A percentile compares a stretch with the other conserved stretches of the same genome.
phyloP scores from a whole-genome alignment of 1,140 invertebrate species.

The Bombus sylvicola region DNA sequence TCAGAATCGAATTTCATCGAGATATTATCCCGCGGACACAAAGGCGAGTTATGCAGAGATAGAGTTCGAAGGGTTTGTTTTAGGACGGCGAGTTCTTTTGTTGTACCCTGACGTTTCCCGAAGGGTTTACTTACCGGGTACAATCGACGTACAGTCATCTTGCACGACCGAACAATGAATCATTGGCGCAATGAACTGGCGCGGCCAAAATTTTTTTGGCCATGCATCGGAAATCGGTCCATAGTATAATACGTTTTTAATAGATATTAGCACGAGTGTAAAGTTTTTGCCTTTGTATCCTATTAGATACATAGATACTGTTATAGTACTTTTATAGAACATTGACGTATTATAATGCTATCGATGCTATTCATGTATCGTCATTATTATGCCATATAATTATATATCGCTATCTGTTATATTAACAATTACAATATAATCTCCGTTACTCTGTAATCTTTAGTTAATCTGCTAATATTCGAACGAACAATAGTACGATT shows the following conservation, averaged over 20 bases:
- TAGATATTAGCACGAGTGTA: not conserved
- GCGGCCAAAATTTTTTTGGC: not conserved
- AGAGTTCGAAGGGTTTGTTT: conserved; percentile 63
- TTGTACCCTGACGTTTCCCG: conserved; percentile 42
- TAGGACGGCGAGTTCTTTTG: conserved; percentile 53
- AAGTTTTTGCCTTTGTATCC: not conserved
- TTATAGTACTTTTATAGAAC: not conserved
- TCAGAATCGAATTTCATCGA: conserved; percentile 66
- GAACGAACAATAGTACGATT: too few relatives aligned
- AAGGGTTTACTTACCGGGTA: conserved; percentile 31
- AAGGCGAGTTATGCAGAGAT: conserved; percentile 43
- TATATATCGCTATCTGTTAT: not conserved
- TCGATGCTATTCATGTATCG: not conserved
- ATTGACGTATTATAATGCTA: not conserved
- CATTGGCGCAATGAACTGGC: not conserved
- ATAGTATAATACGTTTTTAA: not conserved
- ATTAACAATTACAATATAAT: not conserved
- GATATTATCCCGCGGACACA: conserved; percentile 50
- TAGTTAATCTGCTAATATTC: not conserved
- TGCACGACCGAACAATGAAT: conserved; percentile 15
- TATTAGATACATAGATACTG: too few relatives aligned
- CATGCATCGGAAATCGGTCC: not conserved
- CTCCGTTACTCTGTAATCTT: not conserved
- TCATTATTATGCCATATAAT: not conserved
- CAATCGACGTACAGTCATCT: conserved; percentile 14